Conservation (phyloP, 2,113 vertebrate genomes). For the Megaptera novaeangliae region DNA sequence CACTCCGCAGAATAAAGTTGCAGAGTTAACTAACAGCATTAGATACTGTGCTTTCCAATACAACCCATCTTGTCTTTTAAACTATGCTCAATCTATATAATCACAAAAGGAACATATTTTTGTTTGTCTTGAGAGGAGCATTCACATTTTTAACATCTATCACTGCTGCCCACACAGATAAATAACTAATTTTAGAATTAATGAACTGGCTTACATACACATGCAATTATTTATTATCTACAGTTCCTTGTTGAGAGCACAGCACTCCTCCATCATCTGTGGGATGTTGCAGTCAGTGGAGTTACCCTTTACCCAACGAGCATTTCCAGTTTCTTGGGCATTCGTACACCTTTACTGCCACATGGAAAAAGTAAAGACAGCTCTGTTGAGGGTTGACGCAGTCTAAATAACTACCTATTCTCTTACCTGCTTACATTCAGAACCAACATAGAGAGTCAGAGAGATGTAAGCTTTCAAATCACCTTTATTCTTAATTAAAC, state of each 20-base stretch:
- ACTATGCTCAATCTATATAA: constrained; percentile 30
- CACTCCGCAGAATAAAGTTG: constrained; percentile 45
- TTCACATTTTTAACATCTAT: constrained; percentile 41
- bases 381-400: rapidly evolving
- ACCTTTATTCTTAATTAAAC: not conserved
- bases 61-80: not conserved
- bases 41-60: not conserved
- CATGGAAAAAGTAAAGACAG: not conserved
- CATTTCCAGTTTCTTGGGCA: not conserved
- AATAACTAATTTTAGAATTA: constrained; percentile 31
- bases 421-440: not conserved
- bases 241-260: not conserved
- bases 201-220: not conserved
- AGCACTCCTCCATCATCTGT: not conserved
- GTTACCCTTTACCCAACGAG: not conserved
- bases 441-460: not conserved
- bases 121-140: not conserved
- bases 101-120: constrained; percentile 50
- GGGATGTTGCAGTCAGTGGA: not conserved
- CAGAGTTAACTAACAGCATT: constrained; percentile 22
- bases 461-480: not conserved
- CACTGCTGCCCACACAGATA: constrained; percentile 14
- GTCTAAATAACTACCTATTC: not conserved
- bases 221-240: not conserved
- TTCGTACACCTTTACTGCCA: not conserved